Conservation (phyloP, 2,797 vertebrate species). For the Periophthalmus magnuspinnatus region DNA sequence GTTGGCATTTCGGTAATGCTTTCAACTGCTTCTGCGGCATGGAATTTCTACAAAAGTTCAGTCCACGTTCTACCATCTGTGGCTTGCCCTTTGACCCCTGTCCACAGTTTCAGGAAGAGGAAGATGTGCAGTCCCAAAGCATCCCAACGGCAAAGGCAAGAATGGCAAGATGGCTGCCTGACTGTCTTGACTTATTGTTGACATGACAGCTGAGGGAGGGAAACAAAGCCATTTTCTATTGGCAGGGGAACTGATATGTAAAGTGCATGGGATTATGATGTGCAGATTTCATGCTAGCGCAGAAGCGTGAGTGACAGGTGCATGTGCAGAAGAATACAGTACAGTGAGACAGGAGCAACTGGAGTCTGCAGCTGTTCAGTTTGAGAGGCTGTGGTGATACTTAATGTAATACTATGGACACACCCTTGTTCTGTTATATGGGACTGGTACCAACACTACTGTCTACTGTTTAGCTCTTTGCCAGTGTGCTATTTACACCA, state of each 20-base stretch:
- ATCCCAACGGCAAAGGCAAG: conserved; percentile 33
- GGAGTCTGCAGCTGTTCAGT: conserved; percentile 67
- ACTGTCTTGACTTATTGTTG: conserved; percentile 39
- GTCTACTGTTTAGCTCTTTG: conserved; percentile 47
- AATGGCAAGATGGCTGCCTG: conserved; percentile 29
- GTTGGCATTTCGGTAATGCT: conserved; percentile 61
- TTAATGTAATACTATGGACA: neutral
- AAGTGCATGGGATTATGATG: conserved; percentile 37
- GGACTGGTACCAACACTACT: conserved; percentile 42
- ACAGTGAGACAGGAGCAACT: conserved; percentile 50
- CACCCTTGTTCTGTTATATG: conserved; percentile 36
- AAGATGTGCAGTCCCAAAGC: conserved; percentile 35
- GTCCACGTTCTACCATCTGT: conserved; percentile 62
- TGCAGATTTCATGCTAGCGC: conserved; percentile 27
- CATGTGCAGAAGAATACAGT: conserved; percentile 41
- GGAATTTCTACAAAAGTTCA: conserved; percentile 55
- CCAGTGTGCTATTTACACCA: conserved; percentile 45
- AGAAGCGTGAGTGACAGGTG: conserved; percentile 49
- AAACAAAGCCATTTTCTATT: conserved; percentile 33
- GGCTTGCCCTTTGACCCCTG: conserved; percentile 70
- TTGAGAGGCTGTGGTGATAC: conserved; percentile 43
- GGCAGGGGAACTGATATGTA: conserved; percentile 28
- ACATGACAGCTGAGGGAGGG: conserved; percentile 63
- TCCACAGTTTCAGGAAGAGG: conserved; percentile 60
- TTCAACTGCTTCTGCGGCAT: conserved; percentile 54